These are phyloP conservation scores for Lepas anatifera DNA, from an alignment of 2,888 invertebrate genomes.

Conservation along the genomic window DNA sequence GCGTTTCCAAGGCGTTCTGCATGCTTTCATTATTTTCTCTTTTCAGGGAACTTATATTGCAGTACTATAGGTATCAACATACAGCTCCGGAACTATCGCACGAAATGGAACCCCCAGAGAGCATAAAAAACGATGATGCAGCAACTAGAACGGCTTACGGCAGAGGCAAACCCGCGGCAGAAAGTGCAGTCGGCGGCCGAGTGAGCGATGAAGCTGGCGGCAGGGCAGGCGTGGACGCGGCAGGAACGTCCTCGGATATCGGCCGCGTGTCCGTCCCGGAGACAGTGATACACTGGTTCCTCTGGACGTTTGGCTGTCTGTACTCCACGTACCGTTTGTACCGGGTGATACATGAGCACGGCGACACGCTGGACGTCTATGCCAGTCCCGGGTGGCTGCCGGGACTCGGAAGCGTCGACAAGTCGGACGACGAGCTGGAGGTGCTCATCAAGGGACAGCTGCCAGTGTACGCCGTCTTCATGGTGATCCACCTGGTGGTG, in stretches of 20 bases:
- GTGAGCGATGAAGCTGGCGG: too few relatives aligned
- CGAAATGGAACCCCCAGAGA: too few relatives aligned
- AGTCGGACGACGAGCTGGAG: background rate
- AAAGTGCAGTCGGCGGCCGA: too few relatives aligned
- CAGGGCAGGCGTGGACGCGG: too few relatives aligned
- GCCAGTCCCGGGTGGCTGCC: background rate
- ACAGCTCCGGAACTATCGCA: too few relatives aligned
- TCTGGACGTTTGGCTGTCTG: background rate
- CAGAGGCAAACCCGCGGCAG: too few relatives aligned
- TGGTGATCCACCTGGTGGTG: constrained; percentile 7
- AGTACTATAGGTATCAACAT: too few relatives aligned
- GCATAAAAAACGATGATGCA: too few relatives aligned
- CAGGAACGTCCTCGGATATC: background rate
- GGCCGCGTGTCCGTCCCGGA: background rate
- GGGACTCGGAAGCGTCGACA: background rate
- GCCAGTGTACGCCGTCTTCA: background rate
- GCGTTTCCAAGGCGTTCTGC: too few relatives aligned
- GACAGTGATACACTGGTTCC: background rate
- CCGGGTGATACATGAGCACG: background rate
- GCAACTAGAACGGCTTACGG: too few relatives aligned
- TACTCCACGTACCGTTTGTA: constrained; percentile 5
- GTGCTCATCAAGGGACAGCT: background rate
- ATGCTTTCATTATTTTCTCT: too few relatives aligned
- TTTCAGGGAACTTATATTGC: too few relatives aligned
- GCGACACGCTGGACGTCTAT: background rate